These are phyloP conservation scores for Aspidiotus rigidus DNA, from an alignment of 2,888 invertebrate species.

Conservation along the genomic window DNA sequence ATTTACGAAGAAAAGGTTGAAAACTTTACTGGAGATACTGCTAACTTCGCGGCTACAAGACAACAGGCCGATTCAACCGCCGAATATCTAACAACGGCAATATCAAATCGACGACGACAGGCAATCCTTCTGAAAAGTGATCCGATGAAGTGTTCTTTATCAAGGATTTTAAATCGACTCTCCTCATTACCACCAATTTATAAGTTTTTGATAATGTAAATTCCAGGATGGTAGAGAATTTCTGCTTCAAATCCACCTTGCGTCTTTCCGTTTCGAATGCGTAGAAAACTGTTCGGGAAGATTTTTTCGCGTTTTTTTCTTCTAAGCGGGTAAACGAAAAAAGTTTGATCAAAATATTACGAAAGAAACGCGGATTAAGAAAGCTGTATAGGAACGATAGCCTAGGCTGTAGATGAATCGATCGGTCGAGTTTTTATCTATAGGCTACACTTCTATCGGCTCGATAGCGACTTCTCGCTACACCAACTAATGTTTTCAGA, in stretches of 20 bases:
- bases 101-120: conserved; percentile 14
- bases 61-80: conserved; percentile 5
- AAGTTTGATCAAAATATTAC: background rate
- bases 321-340: no score
- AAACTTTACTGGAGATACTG: conserved; percentile 21
- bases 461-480: no score
- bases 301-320: no score
- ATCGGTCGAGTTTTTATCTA: background rate
- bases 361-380: background rate
- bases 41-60: conserved; percentile 30
- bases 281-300: background rate
- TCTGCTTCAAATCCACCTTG: conserved; percentile 31
- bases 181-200: conserved; percentile 46
- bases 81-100: conserved; percentile 2
- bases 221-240: conserved; percentile 30
- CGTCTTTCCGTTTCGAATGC: background rate
- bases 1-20: background rate
- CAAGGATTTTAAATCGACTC: conserved; percentile 62
- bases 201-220: conserved; percentile 26
- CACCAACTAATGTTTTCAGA: conserved; percentile 7
- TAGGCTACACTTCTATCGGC: background rate
- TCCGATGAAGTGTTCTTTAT: conserved; percentile 70
- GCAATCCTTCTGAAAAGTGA: conserved; percentile 58
- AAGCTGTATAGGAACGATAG: no score
- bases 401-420: background rate